Evolutionary conservation across 1,140 invertebrate species (phyloP).

Genomic region (Leptestheria dahalacensis): DNA sequence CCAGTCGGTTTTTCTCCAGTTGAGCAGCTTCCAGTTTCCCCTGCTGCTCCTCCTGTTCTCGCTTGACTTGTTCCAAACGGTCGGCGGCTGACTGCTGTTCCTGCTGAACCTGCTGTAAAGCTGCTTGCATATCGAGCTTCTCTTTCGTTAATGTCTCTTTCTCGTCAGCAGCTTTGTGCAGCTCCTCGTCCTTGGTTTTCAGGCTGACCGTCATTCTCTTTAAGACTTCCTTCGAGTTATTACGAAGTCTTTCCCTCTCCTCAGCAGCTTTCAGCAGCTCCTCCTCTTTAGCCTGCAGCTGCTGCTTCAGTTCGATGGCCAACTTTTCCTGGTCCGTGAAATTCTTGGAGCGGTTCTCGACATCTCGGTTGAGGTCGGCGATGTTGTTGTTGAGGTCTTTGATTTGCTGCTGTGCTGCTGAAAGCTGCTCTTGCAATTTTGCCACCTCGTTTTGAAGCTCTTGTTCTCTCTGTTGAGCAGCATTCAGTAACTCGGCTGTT

Average conservation of each 20-base stretch:
- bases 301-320: neutral
- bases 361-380: neutral
- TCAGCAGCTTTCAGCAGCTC: neutral
- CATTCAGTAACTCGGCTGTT: no score
- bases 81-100: neutral
- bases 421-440: neutral
- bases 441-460: neutral
- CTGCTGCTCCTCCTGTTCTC: neutral
- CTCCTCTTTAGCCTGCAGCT: neutral
- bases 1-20: slow-evolving; percentile 3
- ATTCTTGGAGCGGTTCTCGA: no score
- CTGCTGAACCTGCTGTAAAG: neutral
- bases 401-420: neutral
- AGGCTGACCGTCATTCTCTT: neutral
- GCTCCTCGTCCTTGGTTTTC: neutral
- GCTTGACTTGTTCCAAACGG: neutral
- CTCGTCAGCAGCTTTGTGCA: neutral
- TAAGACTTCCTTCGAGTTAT: neutral
- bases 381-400: neutral
- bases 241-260: neutral
- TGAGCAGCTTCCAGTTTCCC: slow-evolving; percentile 4
- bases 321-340: neutral
- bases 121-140: neutral
- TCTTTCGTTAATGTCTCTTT: neutral
- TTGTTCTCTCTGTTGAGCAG: no score